Base-by-base conservation (phyloP, 2,888 invertebrate species). In the Deroplatys truncata region DNA sequence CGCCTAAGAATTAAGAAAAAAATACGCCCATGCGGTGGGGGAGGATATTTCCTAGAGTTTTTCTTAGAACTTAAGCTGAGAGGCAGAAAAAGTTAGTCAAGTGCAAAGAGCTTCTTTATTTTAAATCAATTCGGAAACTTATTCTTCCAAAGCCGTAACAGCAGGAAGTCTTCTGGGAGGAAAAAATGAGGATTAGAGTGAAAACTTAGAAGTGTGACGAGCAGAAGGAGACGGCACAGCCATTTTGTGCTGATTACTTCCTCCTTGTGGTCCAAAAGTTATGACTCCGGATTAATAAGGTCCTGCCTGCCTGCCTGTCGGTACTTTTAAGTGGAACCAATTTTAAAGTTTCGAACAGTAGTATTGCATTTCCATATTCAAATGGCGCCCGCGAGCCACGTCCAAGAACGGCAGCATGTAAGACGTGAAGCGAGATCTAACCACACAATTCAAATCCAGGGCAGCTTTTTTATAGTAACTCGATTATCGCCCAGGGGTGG, bases 311-410 rank as follows among this genome's bases (percentile, higher is more conserved):
- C 20, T 82, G 31, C 56, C 25, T 72, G 56, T 25, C 56, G 25
- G 56, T 72, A 31, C 35, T 83, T 35, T 87, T 87, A 87, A 87
- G 83, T 87, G 56, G 35, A 83, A 87, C 87, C 87, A 87, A 87
- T 87, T 83, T 87, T 83, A 87, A 87, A 87, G 87, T 87, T 87
- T 25, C 82, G 87, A 82, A 35, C 87, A 82, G 87, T 83, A 83
- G 83, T 87, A 83, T 82, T 83, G 35, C 82, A 87, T 87, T 83
- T 87, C 87, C 86, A 87, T 87, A 87, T 87, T 87, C 86, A 87
- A 87, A 87, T 82, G 72, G 31, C 31, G 29, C 86, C 56, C 56
- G 56, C 56, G 25, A 20, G 56, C 56, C 16, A 72, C 56, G 56
- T 72, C 56, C 56, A 72, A 72, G 16, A 7, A 25, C 4, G 20